phyloP scores from a whole-genome alignment of 2,888 invertebrate genomes.

The Campoletis raptor region DNA sequence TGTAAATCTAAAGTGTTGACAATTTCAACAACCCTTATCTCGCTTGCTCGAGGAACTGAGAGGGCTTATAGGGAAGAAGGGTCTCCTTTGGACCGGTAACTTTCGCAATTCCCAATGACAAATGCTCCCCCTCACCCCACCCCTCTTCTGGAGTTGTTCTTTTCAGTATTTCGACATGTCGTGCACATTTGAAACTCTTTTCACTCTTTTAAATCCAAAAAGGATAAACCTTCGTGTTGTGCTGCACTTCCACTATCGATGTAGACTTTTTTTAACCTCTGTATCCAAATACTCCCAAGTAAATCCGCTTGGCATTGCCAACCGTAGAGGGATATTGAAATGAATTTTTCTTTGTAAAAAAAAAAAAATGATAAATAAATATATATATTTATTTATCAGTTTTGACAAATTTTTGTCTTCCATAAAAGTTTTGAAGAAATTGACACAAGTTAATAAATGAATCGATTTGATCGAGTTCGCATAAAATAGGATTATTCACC shows the following conservation, averaged over 20 bases:
- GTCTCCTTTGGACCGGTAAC: conserved; percentile 28
- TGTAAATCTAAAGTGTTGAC: conserved; percentile 67
- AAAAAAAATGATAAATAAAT: no score
- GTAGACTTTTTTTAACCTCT: conserved; percentile 41
- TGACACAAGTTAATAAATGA: not conserved
- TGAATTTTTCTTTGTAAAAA: conserved; percentile 8
- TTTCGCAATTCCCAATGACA: conserved; percentile 69
- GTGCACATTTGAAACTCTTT: conserved; percentile 22
- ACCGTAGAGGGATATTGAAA: not conserved
- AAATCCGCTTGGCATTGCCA: conserved; percentile 23
- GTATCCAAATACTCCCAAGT: not conserved
- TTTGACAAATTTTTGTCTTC: not conserved
- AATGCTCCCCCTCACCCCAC: conserved; percentile 42
- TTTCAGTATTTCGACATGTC: conserved; percentile 33
- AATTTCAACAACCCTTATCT: conserved; percentile 68
- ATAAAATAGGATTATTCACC: not conserved
- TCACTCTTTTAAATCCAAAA: not conserved
- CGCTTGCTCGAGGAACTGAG: conserved; percentile 19
- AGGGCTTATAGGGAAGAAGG: conserved; percentile 5
- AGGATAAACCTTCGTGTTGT: conserved; percentile 41
- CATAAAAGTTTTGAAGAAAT: not conserved
- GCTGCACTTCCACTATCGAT: conserved; percentile 54
- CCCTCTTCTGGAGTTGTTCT: not conserved
- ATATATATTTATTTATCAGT: no score
- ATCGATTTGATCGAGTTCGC: not conserved